phyloP scores from a whole-genome alignment of 2,797 vertebrate species.

The Toxotes lorentzi region DNA sequence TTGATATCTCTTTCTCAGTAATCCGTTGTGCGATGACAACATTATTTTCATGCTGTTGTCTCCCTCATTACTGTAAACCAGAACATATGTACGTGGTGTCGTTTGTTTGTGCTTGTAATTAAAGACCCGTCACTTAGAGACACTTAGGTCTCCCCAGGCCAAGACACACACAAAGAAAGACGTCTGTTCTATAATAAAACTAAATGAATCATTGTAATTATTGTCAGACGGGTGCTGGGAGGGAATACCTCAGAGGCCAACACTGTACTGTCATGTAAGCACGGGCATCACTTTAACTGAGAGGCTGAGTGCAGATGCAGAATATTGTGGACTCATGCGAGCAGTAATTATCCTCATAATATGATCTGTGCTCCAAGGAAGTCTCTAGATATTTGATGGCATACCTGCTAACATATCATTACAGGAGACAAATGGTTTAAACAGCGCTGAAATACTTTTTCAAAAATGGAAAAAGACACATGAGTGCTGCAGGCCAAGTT shows the following conservation, averaged over 20 bases:
- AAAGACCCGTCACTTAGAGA: slow-evolving; percentile 77
- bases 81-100: slow-evolving; percentile 74
- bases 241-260: slow-evolving; percentile 67
- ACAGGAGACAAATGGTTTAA: slow-evolving; percentile 51
- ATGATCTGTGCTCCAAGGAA: slow-evolving; percentile 8
- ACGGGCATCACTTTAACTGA: slow-evolving; percentile 15
- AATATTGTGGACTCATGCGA: slow-evolving; percentile 25
- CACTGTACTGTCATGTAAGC: slow-evolving; percentile 55
- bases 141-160: slow-evolving; percentile 57
- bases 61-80: slow-evolving; percentile 74
- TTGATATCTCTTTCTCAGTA: slow-evolving; percentile 57
- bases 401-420: slow-evolving; percentile 43
- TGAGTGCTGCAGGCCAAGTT: slow-evolving; percentile 33
- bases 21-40: slow-evolving; percentile 59
- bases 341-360: slow-evolving; percentile 20
- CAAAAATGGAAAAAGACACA: slow-evolving; percentile 42
- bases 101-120: slow-evolving; percentile 81
- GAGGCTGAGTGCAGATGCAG: slow-evolving; percentile 7
- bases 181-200: slow-evolving; percentile 69
- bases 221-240: slow-evolving; percentile 77
- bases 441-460: slow-evolving; percentile 33
- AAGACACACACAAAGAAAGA: slow-evolving; percentile 67
- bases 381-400: slow-evolving; percentile 38
- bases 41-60: slow-evolving; percentile 68
- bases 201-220: slow-evolving; percentile 83